Conservation (phyloP, 2,113 vertebrate genomes). For the Probosciger aterrimus region DNA sequence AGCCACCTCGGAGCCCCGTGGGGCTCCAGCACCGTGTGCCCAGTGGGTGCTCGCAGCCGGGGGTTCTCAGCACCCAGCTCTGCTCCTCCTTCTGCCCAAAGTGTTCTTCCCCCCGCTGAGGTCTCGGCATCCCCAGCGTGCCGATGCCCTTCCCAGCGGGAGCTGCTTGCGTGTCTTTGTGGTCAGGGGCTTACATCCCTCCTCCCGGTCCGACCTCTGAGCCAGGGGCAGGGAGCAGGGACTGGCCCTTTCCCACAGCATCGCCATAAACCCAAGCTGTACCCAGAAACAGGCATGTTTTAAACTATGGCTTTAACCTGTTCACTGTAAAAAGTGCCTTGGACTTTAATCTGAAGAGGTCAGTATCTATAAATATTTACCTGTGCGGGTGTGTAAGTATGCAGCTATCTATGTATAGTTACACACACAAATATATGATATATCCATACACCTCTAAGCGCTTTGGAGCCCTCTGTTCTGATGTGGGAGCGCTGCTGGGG, state of each 20-base stretch:
- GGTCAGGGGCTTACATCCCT: neutral
- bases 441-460: conserved; percentile 25
- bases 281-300: conserved; percentile 76
- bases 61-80: neutral
- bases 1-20: neutral
- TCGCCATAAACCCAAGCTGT: conserved; percentile 50
- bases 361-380: conserved; percentile 69
- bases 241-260: neutral
- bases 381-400: conserved; percentile 69
- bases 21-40: neutral
- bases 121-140: neutral
- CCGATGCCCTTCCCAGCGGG: neutral
- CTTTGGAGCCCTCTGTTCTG: conserved; percentile 46
- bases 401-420: conserved; percentile 65
- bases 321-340: conserved; percentile 86
- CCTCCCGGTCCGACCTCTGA: neutral
- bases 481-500: neutral
- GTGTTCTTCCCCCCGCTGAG: neutral
- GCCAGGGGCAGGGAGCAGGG: neutral
- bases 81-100: neutral
- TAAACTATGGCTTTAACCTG: conserved; percentile 82
- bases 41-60: neutral
- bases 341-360: conserved; percentile 81
- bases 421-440: conserved; percentile 69
- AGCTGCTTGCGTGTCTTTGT: neutral